Evolutionary conservation across 2,113 vertebrate species (phyloP), one percentile per base, ranked within the genome.

Genomic region (Acrocephalus arundinaceus): DNA sequence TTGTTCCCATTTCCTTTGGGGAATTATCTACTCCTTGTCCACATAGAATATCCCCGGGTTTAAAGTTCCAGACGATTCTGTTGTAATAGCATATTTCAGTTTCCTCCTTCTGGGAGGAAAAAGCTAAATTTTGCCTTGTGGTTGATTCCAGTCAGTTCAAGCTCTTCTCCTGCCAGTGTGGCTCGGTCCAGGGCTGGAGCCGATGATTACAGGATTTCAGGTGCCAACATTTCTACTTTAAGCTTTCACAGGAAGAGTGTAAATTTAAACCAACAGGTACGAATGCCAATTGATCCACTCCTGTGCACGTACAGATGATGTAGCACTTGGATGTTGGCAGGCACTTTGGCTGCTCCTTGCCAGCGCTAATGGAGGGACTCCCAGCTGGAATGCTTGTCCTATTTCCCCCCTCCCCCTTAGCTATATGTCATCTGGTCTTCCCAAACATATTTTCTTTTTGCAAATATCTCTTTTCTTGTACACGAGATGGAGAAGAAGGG

Each of bases 281-380:
- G 25, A 68, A 75, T 81, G 93, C 84, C 86, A 93, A 85, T 19
- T 85, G 90, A 79, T 68, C 72, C 49, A n/a, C 91, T 94, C 93
- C 35, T 85, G 93, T 75, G 89, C 80, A 65, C 18, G n/a, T 52
- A 93, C 7, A 61, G 94, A 93, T 94, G 93, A 96, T 95, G 91
- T 91, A 96, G 89, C 67, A 57, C 70, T 86, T 90, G 85, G 82
- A 66, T 62, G 82, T 73, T 96, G 95, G 93, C 96, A 97, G 45
- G 89, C 41, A 1, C 76, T 85, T 48, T 8, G 73, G 80, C 89
- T 81, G 95, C 87, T 94, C 84, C 57, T 61, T 72, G 95, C 95
- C 95, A 96, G 95, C 67, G 22, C 93, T 97, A 90, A 89, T 97
- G 95, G 89, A 97, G 96, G 95, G 84, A 96, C 95, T 97, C 95